A percentile compares a stretch with the other conserved stretches of the same genome.
These are phyloP conservation scores for Cephus nigrinus DNA, from an alignment of 2,888 invertebrate genomes.

Conservation along the genomic window DNA sequence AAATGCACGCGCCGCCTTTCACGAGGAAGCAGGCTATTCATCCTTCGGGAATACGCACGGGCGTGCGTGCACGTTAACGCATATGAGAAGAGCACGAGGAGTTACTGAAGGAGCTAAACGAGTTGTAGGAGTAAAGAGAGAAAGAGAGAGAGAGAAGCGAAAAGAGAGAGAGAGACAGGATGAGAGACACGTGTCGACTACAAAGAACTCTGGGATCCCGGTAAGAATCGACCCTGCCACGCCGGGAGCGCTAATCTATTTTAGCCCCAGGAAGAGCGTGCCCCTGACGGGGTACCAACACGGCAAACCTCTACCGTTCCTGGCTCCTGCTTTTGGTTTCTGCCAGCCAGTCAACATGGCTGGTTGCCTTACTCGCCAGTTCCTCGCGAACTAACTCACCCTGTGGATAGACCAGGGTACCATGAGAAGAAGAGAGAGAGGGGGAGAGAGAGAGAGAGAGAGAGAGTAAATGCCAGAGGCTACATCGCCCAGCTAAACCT, in stretches of 20 bases:
- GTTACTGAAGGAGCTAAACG: not conserved
- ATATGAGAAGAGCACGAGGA: not conserved
- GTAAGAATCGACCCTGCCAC: slow-evolving; percentile 8
- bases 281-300: slow-evolving; percentile 45
- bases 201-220: slow-evolving; percentile 37
- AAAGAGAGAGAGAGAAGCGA: not conserved
- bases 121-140: not conserved
- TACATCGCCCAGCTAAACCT: slow-evolving; percentile 3
- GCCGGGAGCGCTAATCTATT: slow-evolving; percentile 53
- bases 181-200: slow-evolving; percentile 43
- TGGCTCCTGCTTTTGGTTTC: not conserved
- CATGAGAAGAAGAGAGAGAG: not conserved
- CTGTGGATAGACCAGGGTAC: not conserved
- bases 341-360: not conserved
- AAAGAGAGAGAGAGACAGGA: slow-evolving; percentile 13
- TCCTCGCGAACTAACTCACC: not conserved
- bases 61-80: slow-evolving; percentile 2
- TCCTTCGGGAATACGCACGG: not conserved
- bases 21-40: slow-evolving; percentile 1
- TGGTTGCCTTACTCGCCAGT: not conserved
- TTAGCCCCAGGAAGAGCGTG: slow-evolving; percentile 53
- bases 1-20: not conserved
- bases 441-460: not conserved
- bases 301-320: not conserved
- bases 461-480: not conserved